Evolutionary conservation across 2,888 invertebrate genomes (phyloP), one percentile per base, ranked within the genome.

Genomic region (Rotaria macrura): DNA sequence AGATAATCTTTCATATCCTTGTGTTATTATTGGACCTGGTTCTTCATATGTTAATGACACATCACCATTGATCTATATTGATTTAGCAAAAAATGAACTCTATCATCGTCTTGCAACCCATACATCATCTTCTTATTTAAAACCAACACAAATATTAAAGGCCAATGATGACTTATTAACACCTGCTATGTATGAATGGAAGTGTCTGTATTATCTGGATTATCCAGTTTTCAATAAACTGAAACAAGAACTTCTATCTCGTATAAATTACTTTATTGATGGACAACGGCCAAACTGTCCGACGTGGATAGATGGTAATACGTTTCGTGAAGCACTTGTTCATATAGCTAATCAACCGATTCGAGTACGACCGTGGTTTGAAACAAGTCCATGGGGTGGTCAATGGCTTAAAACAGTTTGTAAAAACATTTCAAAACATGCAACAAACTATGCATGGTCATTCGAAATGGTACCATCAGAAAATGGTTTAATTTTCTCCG

Each of bases 281-380:
- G 79, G 79, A 25, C 79, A 79, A 79, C 43, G 79, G 43, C 79
- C 79, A 10, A 25, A 79, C n/a, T 79, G 79, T 79, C 79, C 79
- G 12, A 43, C 43, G 43, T 79, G 79, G 79, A 43, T 79, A 6
- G 25, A 25, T 79, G 79, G 79, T 25, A 10, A 40, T 23, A 25
- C 40, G 43, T 79, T 79, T 79, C 79, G 79, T 14, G n/a, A 43
- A 79, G 43, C 79, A 43, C 79, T 79, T 79, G 14, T 1, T n/a
- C 17, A 40, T 79, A 25, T 79, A 43, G 43, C 43, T 43, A 79
- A 40, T 23, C 5, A n/a, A 79, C 79, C 79, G 0, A 9, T 79
- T 43, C 40, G 79, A 25, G 40, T 43, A 12, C 79, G 79, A 43
- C 79, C 79, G 10, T 79, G 79, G 79, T 79, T 79, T 79, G 43